Evolutionary conservation across 1,140 invertebrate genomes (phyloP), one percentile per base, ranked within the genome.

Genomic region (Tetramorium alpestre): DNA sequence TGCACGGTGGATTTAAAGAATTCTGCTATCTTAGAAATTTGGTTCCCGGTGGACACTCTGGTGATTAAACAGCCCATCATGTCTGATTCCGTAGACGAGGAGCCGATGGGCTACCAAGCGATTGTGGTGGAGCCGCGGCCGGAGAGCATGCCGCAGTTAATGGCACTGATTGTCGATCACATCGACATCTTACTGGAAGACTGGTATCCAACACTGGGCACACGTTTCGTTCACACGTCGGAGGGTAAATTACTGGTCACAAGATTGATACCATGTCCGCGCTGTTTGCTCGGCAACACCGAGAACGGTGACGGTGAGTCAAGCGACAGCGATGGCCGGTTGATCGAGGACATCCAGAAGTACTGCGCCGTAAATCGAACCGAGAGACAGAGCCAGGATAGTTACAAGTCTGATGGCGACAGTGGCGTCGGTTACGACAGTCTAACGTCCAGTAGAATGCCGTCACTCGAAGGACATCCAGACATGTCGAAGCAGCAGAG

Each of bases 171-270:
- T n/a, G 98, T 99, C 0, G 99, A 99, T 94, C 99, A 99, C 93
- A 98, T 99, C 90, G 99, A 99, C 94, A 97, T 99, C 72, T 95
- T 99, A 33, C 95, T 99, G 0, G 99, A 99, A 94, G 99, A 99
- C 94, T 99, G 99, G 99, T 99, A 99, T 95, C 99, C 99, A 0
- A 98, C 98, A 0, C 95, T 99, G 64, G 98, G 99, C 7, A 99
- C 99, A 1, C 96, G 99, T 62, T 99, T 99, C 95, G 98, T 99
- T 1, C 99, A 99, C 93, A 99, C 99, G 0, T 99, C 98, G 0
- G 99, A 99, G 94, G 99, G 99, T 1, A 97, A 98, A 88, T 98
- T 99, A 93, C 95, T 99, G 38, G 98, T 99, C 11, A 99, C 98
- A 0, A 96, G 99, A n/a, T 93, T 99, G 25, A 97, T 99, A 64